Percentiles rank a stretch among this genome's conserved stretches.
phyloP scores from a whole-genome alignment of 2,113 vertebrate genomes.

The Misgurnus anguillicaudatus region DNA sequence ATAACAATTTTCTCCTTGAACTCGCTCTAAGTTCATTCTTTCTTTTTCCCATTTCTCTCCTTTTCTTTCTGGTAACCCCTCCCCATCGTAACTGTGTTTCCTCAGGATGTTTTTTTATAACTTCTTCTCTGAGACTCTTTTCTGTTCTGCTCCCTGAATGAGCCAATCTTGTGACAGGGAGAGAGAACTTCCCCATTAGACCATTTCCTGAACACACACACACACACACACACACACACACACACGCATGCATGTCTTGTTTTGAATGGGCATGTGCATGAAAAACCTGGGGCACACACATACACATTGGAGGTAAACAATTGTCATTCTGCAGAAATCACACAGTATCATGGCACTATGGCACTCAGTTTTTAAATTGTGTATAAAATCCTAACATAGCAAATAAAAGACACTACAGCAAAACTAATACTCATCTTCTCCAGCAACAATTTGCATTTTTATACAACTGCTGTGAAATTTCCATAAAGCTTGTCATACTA shows the following conservation, averaged over 20 bases:
- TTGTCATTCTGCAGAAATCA: background rate
- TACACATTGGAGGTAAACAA: too few species aligned
- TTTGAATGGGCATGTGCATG: background rate
- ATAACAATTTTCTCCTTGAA: background rate
- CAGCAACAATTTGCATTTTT: background rate
- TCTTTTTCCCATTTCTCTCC: background rate
- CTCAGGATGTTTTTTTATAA: conserved; percentile 38
- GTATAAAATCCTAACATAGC: background rate
- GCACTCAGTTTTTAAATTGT: background rate
- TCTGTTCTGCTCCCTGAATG: conserved; percentile 47
- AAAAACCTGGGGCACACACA: background rate
- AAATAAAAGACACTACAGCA: conserved; percentile 6
- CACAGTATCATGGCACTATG: conserved; percentile 6
- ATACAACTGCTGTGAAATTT: background rate
- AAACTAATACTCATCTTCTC: background rate
- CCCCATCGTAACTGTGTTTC: conserved; percentile 46
- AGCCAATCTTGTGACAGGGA: conserved; percentile 64
- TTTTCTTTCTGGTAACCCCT: background rate
- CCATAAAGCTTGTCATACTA: background rate
- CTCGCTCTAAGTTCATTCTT: background rate
- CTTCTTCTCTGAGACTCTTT: conserved; percentile 55
- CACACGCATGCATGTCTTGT: background rate
- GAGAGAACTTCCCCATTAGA: conserved; percentile 58
- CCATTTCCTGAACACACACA: conserved; percentile 3
- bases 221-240: background rate